phyloP scores from a whole-genome alignment of 2,797 vertebrate genomes.

The Pseudomugil tenellus region DNA sequence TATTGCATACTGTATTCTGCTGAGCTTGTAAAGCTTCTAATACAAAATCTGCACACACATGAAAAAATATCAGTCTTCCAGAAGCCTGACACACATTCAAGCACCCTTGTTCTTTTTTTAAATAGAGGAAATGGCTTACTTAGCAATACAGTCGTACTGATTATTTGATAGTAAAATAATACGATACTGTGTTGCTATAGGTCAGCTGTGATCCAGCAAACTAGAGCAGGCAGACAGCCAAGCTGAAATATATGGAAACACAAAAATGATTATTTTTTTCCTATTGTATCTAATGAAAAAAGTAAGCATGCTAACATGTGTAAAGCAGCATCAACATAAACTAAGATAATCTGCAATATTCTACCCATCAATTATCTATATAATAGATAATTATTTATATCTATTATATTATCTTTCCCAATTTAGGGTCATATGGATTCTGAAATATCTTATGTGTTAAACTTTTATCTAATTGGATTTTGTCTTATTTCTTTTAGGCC shows the following conservation, averaged over 20 bases:
- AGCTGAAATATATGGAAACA: background rate
- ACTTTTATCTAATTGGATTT: background rate
- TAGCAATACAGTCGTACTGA: slow-evolving; percentile 13
- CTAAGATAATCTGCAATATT: background rate
- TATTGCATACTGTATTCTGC: slow-evolving; percentile 51
- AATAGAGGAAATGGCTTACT: slow-evolving; percentile 13
- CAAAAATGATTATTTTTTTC: slow-evolving; percentile 8
- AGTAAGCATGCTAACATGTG: background rate
- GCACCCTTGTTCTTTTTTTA: slow-evolving; percentile 35
- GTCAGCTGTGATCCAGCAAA: slow-evolving; percentile 1
- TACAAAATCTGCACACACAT: slow-evolving; percentile 35
- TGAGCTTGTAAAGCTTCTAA: slow-evolving; percentile 52
- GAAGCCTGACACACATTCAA: slow-evolving; percentile 21
- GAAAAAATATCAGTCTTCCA: slow-evolving; percentile 19
- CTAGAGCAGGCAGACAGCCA: background rate
- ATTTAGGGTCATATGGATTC: no score
- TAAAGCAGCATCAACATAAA: background rate
- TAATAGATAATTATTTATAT: no score
- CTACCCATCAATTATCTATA: no score
- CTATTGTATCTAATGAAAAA: background rate
- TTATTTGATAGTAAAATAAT: background rate
- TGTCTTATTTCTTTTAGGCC: background rate
- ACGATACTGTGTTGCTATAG: background rate
- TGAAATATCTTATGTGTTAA: background rate
- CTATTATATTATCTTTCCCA: no score